Percentiles rank a stretch among this genome's conserved stretches.
phyloP scores from a whole-genome alignment of 1,140 invertebrate species.

The Dryas iulia region DNA sequence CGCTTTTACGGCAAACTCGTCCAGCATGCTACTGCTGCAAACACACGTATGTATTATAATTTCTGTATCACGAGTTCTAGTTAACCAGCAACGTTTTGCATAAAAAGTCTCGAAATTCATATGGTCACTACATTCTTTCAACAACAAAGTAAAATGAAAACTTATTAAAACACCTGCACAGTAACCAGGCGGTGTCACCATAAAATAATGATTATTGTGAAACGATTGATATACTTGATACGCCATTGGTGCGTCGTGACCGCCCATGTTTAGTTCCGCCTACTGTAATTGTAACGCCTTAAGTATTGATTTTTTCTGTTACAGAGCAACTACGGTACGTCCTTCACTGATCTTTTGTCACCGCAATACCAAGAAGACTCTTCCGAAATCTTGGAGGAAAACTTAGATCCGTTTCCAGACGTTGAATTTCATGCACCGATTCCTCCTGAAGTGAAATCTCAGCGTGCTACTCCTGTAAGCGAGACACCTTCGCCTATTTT shows the following conservation, averaged over 20 bases:
- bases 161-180: slow-evolving; percentile 34
- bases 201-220: slow-evolving; percentile 42
- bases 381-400: slow-evolving; percentile 77
- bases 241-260: slow-evolving; percentile 63
- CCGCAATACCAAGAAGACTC: slow-evolving; percentile 79
- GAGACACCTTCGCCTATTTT: slow-evolving; percentile 69
- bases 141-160: background rate
- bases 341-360: slow-evolving; percentile 79
- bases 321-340: slow-evolving; percentile 81
- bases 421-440: slow-evolving; percentile 76
- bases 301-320: slow-evolving; percentile 72
- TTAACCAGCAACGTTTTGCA: background rate
- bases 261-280: slow-evolving; percentile 65
- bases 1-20: slow-evolving; percentile 69
- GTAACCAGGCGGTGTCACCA: slow-evolving; percentile 31
- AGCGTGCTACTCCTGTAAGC: slow-evolving; percentile 64
- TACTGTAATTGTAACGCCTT: slow-evolving; percentile 60
- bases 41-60: slow-evolving; percentile 69
- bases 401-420: slow-evolving; percentile 78
- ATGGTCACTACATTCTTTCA: background rate
- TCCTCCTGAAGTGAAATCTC: slow-evolving; percentile 64
- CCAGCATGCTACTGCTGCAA: slow-evolving; percentile 81
- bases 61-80: background rate
- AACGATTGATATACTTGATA: slow-evolving; percentile 37
- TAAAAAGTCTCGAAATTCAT: no score